Conservation (phyloP, 2,113 vertebrate genomes). For the Trichomycterus rosablanca region DNA sequence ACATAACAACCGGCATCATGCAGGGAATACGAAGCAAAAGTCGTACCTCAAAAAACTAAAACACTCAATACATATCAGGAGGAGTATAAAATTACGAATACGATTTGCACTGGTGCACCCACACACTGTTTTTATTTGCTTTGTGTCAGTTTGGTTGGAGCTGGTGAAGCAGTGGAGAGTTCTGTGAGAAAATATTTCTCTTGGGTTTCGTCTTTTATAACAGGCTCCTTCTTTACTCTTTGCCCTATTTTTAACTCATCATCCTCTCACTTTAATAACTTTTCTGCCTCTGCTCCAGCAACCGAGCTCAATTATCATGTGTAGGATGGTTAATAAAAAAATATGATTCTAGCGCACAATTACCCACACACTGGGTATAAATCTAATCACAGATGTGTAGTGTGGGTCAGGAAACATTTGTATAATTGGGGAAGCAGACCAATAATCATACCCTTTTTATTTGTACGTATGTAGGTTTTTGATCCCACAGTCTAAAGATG, state of each 20-base stretch:
- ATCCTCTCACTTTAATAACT: slow-evolving; percentile 58
- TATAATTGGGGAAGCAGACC: no score
- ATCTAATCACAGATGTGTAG: slow-evolving; percentile 55
- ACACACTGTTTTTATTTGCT: slow-evolving; percentile 42
- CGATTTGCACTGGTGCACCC: slow-evolving; percentile 38
- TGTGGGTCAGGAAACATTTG: no score
- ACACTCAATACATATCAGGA: slow-evolving; percentile 19
- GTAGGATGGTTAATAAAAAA: slow-evolving; percentile 47
- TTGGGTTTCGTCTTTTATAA: slow-evolving; percentile 33
- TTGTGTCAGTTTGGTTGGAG: slow-evolving; percentile 27
- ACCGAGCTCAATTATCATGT: slow-evolving; percentile 63
- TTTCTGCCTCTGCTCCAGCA: slow-evolving; percentile 58
- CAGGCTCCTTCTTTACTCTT: slow-evolving; percentile 17
- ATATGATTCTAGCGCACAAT: slow-evolving; percentile 40
- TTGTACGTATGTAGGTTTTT: no score
- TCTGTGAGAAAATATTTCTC: slow-evolving; percentile 38
- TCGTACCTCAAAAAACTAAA: slow-evolving; percentile 2
- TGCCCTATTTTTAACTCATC: slow-evolving; percentile 23
- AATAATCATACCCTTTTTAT: no score
- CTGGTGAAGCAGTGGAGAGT: slow-evolving; percentile 21
- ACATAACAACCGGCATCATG: slow-evolving; percentile 20
- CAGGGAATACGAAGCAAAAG: slow-evolving; percentile 14
- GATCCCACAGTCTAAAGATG: no score
- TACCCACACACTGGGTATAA: slow-evolving; percentile 47
- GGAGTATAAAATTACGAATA: slow-evolving; percentile 10